phyloP scores from a whole-genome alignment of 2,888 invertebrate genomes.

The Lysandra bellargus region DNA sequence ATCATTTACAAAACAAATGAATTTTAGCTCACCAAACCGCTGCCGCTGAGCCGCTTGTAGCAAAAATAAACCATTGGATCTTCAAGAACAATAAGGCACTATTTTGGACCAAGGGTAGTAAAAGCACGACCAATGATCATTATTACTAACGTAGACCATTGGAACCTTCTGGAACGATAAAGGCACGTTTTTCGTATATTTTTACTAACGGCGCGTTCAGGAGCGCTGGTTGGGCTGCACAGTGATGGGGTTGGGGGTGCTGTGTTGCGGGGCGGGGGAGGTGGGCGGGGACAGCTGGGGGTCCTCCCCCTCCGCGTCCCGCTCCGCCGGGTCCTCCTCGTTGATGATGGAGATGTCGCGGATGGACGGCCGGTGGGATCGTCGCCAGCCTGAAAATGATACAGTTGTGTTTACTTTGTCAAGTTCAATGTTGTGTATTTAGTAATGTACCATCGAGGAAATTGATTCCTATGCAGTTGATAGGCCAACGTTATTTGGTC shows the following conservation, averaged over 20 bases:
- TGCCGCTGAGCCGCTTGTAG: neutral
- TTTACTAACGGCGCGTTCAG: slow-evolving; percentile 19
- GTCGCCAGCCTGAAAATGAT: slow-evolving; percentile 83
- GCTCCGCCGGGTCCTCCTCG: slow-evolving; percentile 87
- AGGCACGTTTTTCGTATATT: neutral
- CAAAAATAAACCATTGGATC: neutral
- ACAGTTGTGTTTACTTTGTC: neutral
- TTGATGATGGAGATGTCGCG: slow-evolving; percentile 93
- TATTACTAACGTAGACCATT: neutral
- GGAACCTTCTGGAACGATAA: neutral
- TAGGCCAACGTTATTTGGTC: too few species aligned
- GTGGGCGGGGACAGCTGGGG: slow-evolving; percentile 45
- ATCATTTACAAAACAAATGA: neutral
- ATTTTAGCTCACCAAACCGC: neutral
- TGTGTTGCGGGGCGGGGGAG: slow-evolving; percentile 49
- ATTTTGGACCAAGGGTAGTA: neutral
- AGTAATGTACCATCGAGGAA: too few species aligned
- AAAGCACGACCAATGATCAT: too few species aligned
- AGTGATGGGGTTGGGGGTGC: slow-evolving; percentile 66
- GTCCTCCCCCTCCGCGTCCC: slow-evolving; percentile 63
- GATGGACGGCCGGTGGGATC: slow-evolving; percentile 90
- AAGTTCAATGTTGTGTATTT: neutral
- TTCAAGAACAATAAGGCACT: neutral
- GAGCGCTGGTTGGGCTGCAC: slow-evolving; percentile 68
- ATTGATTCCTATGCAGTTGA: too few species aligned